Evolutionary conservation across 2,113 vertebrate species (phyloP).

Genomic region (Pituophis catenifer): DNA sequence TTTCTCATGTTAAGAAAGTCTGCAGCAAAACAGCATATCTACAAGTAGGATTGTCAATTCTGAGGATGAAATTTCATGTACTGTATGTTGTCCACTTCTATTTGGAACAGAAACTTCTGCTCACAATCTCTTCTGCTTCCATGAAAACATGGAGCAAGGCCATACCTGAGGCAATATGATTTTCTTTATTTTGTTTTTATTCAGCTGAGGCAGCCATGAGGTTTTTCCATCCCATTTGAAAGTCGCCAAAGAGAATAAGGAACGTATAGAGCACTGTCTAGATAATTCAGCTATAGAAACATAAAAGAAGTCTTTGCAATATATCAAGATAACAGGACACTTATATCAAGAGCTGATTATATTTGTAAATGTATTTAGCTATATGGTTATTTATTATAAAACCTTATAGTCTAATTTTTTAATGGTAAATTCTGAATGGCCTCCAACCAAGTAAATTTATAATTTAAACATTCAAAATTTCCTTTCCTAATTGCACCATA

Average conservation of each 20-base stretch:
- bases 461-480: not conserved
- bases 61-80: not conserved
- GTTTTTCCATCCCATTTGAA: not conserved
- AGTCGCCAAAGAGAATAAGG: not conserved
- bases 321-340: not conserved
- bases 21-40: not conserved
- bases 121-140: not conserved
- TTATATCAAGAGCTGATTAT: not conserved
- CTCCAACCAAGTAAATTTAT: not conserved
- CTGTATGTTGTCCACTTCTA: not conserved
- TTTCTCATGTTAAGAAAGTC: not conserved
- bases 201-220: not conserved
- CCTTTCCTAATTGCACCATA: not conserved
- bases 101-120: not conserved
- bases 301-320: not conserved
- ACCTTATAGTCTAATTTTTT: not conserved
- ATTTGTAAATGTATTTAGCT: not conserved
- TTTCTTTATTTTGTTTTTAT: not conserved
- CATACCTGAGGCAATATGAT: not conserved
- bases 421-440: not conserved
- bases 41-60: not conserved
- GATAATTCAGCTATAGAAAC: not conserved
- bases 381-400: not conserved
- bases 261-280: not conserved
- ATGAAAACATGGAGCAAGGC: not conserved